These are phyloP conservation scores for Vireo altiloquus DNA, from an alignment of 2,113 vertebrate species.

Conservation along the genomic window DNA sequence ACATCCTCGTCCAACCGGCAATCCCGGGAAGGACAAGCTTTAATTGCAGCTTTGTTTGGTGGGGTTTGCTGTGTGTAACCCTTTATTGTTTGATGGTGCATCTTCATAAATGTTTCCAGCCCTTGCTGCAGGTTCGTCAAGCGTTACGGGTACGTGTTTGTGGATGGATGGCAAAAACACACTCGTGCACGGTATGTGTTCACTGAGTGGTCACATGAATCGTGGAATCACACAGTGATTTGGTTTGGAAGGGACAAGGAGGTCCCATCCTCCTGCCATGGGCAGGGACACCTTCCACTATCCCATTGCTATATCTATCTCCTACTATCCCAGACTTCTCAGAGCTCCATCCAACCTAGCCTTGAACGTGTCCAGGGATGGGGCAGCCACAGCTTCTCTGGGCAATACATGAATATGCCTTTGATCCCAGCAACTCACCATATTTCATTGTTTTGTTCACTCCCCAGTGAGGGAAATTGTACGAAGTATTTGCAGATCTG, in stretches of 20 bases:
- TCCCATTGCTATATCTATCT: too few relatives aligned
- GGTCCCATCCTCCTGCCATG: background rate
- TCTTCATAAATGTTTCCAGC: fast-evolving
- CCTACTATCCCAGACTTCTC: background rate
- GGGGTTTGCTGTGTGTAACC: background rate
- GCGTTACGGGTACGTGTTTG: fast-evolving
- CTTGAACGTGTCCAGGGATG: background rate
- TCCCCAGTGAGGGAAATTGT: background rate
- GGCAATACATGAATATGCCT: background rate
- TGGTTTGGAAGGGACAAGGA: background rate
- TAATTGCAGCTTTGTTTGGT: background rate
- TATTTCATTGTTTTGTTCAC: background rate
- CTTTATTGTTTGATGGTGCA: background rate
- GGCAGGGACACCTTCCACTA: background rate
- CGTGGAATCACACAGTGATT: background rate
- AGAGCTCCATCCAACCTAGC: background rate
- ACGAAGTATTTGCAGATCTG: background rate
- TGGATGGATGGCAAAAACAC: background rate
- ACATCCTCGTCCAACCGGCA: background rate
- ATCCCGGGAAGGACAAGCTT: background rate
- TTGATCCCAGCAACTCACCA: background rate
- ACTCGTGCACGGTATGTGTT: background rate
- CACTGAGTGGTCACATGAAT: background rate
- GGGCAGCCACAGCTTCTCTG: background rate
- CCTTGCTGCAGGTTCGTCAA: background rate